phyloP scores from a whole-genome alignment of 2,888 invertebrate species.

The Ommatoiulus sabulosus region DNA sequence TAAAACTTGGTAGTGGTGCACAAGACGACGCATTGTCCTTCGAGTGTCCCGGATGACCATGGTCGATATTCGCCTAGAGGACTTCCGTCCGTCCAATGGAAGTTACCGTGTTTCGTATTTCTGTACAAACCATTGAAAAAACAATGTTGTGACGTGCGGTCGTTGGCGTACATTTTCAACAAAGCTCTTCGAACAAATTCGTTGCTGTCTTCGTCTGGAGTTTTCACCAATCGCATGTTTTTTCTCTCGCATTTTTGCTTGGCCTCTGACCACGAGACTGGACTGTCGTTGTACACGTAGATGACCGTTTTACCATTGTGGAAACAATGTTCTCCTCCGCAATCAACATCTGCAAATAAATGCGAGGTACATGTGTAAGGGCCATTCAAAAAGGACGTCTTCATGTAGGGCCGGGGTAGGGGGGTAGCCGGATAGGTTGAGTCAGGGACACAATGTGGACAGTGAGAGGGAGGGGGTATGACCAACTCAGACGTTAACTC shows the following conservation, averaged over 20 bases:
- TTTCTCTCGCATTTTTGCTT: not conserved
- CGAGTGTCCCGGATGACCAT: not conserved
- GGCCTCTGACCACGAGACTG: not conserved
- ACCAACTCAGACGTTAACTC: no score
- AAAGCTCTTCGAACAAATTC: not conserved
- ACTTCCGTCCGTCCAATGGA: not conserved
- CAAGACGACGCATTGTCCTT: not conserved
- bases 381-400: no score
- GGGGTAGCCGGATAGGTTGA: no score
- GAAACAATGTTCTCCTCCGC: not conserved
- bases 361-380: no score
- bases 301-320: not conserved
- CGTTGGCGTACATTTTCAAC: not conserved
- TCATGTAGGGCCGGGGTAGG: no score
- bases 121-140: not conserved
- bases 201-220: not conserved
- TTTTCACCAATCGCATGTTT: not conserved
- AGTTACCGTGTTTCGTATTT: not conserved
- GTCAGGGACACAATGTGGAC: no score
- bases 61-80: not conserved
- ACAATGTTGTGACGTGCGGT: not conserved
- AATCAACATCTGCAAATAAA: not conserved
- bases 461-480: no score
- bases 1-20: not conserved
- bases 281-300: not conserved